Evolutionary conservation across 2,888 invertebrate species (phyloP).

Genomic region (Macrophya alboannulata): DNA sequence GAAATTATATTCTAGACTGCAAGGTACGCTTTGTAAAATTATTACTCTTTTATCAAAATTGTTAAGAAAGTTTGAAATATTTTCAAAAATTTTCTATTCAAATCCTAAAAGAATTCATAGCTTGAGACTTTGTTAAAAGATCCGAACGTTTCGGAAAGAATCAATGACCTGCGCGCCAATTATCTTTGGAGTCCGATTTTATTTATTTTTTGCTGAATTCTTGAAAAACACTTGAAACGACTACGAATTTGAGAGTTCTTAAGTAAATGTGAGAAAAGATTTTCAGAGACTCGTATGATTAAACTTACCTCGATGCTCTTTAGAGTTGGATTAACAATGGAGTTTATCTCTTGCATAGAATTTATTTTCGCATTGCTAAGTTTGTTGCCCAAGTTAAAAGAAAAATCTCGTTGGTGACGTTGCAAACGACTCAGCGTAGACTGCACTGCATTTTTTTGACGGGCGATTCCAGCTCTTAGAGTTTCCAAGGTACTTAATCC

Average conservation of each 20-base stretch:
- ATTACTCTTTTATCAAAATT: neutral
- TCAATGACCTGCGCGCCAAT: too few species aligned
- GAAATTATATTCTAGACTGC: neutral
- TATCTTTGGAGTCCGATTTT: too few species aligned
- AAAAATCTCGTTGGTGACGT: constrained; percentile 31
- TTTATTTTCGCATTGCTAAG: constrained; percentile 59
- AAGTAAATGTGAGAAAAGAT: neutral
- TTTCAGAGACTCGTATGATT: neutral
- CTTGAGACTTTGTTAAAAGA: too few species aligned
- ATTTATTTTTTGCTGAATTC: too few species aligned
- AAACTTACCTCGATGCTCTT: constrained; percentile 58
- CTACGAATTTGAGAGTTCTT: neutral
- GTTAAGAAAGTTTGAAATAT: neutral
- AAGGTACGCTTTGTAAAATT: neutral
- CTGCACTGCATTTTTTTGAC: constrained; percentile 40
- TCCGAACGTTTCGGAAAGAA: too few species aligned
- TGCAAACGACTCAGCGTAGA: constrained; percentile 6
- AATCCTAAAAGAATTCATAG: neutral
- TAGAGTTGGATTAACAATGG: constrained; percentile 60
- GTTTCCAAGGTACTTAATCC: constrained; percentile 1
- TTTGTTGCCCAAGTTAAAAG: constrained; percentile 48
- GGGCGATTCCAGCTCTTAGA: neutral
- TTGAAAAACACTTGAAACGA: neutral
- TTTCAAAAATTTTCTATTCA: neutral
- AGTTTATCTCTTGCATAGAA: constrained; percentile 60